Base-by-base conservation (phyloP, 1,140 invertebrate genomes). In the Oedothorax gibbosus region DNA sequence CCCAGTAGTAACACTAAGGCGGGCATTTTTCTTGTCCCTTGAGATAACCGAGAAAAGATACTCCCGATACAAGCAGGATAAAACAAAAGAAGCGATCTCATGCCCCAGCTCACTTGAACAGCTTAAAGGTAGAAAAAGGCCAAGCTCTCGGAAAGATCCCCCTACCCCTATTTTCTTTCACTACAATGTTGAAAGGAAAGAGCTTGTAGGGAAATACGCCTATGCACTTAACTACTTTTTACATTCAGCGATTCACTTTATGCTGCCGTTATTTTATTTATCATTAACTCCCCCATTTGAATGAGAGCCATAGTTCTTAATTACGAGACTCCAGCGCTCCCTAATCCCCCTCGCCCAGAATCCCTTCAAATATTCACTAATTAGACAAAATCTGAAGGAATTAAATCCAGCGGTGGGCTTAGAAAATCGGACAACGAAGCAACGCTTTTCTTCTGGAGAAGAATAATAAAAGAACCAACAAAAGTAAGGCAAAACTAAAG, bases 281-380 rank as follows among this genome's bases (percentile, higher is more conserved):
- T 83, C 80, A 83, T 75, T 83, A 64, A 65, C 80, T 83, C 80
- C 57, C 57, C 57, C 69, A 83, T 83, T 83, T 83, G 80, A 83
- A 83, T 83, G 75, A 73, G 65, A 18, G 83, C 75, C 83, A 85
- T 85, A 85, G 73, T 78, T 85, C 83, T 85, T 85, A 85, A 85
- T 85, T 85, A 85, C 83, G 65, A 76, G 18, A 15, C 62, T 14
- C 62, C 53, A 76, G 18, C 50, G n/a, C 69, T 49, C 69, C 4
- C 65, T 85, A 85, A 85, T 85, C 83, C 83, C 50, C 53, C 21
- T 14, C 35, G 35, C 35, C 5, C 65, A 15, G 65, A 85, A 78
- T 77, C 83, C 83, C 75, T 72, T 85, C 73, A 85, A 85, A 85
- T 85, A 85, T 85, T 85, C 83, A 85, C 83, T 85, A 85, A 85